These are phyloP conservation scores for Quiscalus mexicanus DNA, from an alignment of 2,113 vertebrate species.

Conservation along the genomic window DNA sequence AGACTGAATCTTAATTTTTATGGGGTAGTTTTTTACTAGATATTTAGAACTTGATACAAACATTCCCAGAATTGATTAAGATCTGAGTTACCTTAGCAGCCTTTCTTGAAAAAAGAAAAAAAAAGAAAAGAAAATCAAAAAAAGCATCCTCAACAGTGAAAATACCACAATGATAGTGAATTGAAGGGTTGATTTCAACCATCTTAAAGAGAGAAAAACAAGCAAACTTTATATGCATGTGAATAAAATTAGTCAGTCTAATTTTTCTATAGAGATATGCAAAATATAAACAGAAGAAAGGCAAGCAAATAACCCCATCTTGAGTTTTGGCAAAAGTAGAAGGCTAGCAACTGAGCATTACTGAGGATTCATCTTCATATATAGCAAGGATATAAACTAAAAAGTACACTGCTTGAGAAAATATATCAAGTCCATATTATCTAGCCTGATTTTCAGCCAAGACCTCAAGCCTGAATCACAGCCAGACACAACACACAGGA, in stretches of 20 bases:
- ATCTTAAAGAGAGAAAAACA: not conserved
- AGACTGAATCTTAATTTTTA: not conserved
- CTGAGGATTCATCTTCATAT: not conserved
- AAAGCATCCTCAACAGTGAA: not conserved
- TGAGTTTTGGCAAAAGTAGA: not conserved
- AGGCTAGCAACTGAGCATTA: not conserved
- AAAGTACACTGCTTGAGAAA: not conserved
- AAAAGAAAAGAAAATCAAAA: not conserved
- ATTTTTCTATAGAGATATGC: accelerated
- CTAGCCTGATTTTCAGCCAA: not conserved
- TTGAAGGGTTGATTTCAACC: not conserved
- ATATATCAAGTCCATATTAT: not conserved
- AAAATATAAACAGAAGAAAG: not conserved
- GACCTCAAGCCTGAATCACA: not conserved
- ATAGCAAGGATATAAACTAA: not conserved
- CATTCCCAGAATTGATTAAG: not conserved
- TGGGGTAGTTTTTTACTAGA: not conserved
- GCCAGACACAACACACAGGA: not conserved
- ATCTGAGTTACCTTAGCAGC: not conserved
- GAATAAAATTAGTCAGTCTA: not conserved
- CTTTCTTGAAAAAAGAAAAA: not conserved
- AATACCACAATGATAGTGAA: not conserved
- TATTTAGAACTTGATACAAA: not conserved
- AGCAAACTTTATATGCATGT: not conserved
- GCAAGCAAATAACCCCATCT: not conserved